Base-by-base conservation (phyloP, 2,888 invertebrate species). In the Brachyopa scutellaris region DNA sequence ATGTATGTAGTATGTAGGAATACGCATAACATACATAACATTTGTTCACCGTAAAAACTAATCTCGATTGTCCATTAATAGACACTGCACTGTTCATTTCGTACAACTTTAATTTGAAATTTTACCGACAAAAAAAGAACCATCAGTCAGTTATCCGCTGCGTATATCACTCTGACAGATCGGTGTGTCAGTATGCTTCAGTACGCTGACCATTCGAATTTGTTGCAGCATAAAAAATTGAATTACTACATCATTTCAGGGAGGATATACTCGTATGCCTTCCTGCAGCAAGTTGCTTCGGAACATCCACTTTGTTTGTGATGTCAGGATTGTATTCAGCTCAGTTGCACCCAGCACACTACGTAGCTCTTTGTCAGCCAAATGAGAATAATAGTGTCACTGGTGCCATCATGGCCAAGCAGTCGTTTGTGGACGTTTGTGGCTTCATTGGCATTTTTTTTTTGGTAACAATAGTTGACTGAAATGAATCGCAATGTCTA, bases 181-280 rank as follows among this genome's bases (percentile, higher is more conserved):
- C 70, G 59, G 40, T 70, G 29, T 70, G 67, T 11, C 33, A 15
- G 62, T 55, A 29, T 42, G 23, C 42, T n/a, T n/a, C n/a, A n/a
- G n/a, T n/a, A 19, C 2, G 53, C 72, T 55, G 64, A 64, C 53
- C 53, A 45, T 26, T 55, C 45, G 53, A 55, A 62, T 53, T 72
- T 42, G 53, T 64, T 53, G 15, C 53, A 45, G 62, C 36, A 55
- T 73, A 42, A 47, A 53, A 55, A 73, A 73, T 55, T 64, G 62
- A 73, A 73, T 73, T 55, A 73, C 62, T 42, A 31, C 62, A 55
- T 64, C 53, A 62, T 53, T 72, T 45, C 11, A 26, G 53, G 17
- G 8, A 19, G 42, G 45, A 45, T 45, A 29, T 36, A 36, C 5
- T 11, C 36, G 5, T 31, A 19, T 42, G 42, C 19, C 23, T 17